These are phyloP conservation scores for Lethrus apterus DNA, from an alignment of 1,140 invertebrate species.

Conservation along the genomic window DNA sequence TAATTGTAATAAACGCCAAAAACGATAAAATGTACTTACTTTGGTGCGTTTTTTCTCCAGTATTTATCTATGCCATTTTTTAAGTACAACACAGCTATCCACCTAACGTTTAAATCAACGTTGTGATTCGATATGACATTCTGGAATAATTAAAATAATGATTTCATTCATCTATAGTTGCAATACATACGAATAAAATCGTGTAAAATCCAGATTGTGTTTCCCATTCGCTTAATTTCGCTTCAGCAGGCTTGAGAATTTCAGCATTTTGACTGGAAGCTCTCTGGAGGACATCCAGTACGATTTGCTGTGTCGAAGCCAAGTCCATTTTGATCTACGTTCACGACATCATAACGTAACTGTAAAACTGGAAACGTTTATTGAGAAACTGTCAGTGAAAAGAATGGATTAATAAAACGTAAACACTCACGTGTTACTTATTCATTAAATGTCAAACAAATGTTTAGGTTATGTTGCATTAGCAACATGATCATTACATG, in stretches of 20 bases:
- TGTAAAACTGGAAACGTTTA: too few species aligned
- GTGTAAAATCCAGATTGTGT: conserved; percentile 81
- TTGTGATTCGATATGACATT: conserved; percentile 73
- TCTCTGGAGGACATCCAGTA: conserved; percentile 67
- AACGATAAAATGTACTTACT: conserved; percentile 46
- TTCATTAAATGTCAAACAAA: too few species aligned
- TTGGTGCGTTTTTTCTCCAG: conserved; percentile 79
- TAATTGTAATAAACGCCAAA: neutral
- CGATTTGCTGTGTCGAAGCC: conserved; percentile 47
- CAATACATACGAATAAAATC: conserved; percentile 61
- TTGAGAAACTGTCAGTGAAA: too few species aligned
- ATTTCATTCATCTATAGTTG: neutral
- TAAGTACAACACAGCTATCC: conserved; percentile 86
- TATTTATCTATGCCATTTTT: conserved; percentile 94
- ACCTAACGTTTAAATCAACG: conserved; percentile 79
- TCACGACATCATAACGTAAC: conserved; percentile 2
- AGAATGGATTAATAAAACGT: too few species aligned
- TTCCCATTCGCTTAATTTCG: conserved; percentile 81
- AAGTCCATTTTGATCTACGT: conserved; percentile 42
- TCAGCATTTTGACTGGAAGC: conserved; percentile 79
- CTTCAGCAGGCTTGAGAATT: conserved; percentile 79
- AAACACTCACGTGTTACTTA: too few species aligned
- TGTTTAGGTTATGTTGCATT: too few species aligned
- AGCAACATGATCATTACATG: too few species aligned
- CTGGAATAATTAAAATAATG: conserved; percentile 46